Evolutionary conservation across 2,888 invertebrate species (phyloP).

Genomic region (Glaucopsyche alexis): DNA sequence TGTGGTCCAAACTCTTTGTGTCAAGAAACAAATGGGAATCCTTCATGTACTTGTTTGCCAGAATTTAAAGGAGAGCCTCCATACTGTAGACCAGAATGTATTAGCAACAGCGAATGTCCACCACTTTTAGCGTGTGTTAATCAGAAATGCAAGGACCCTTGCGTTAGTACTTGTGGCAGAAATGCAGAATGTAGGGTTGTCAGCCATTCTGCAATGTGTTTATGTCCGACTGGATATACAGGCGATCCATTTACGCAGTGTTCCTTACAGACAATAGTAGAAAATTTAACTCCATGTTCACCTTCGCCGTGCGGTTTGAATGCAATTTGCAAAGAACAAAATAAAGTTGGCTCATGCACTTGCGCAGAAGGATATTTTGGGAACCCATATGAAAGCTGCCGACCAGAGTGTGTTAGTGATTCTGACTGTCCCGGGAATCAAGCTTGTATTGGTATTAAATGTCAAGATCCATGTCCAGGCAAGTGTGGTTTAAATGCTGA

Average conservation of each 20-base stretch:
- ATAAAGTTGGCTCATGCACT: slow-evolving; percentile 84
- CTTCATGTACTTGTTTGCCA: slow-evolving; percentile 87
- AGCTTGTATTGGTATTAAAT: slow-evolving; percentile 87
- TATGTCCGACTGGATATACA: slow-evolving; percentile 82
- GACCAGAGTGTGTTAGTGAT: slow-evolving; percentile 86
- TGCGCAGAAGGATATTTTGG: slow-evolving; percentile 86
- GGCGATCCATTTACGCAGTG: slow-evolving; percentile 84
- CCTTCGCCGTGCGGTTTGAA: slow-evolving; percentile 87
- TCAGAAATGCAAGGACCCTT: slow-evolving; percentile 87
- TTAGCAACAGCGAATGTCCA: slow-evolving; percentile 87
- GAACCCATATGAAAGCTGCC: slow-evolving; percentile 88
- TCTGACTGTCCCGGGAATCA: slow-evolving; percentile 86
- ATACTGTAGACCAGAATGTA: slow-evolving; percentile 89
- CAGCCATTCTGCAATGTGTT: slow-evolving; percentile 89
- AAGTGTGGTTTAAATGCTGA: slow-evolving; percentile 87
- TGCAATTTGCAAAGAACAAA: slow-evolving; percentile 84
- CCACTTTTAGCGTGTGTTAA: slow-evolving; percentile 85
- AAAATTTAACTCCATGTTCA: slow-evolving; percentile 81
- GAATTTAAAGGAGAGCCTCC: slow-evolving; percentile 86
- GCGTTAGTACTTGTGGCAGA: slow-evolving; percentile 84
- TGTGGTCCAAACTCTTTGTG: slow-evolving; percentile 90
- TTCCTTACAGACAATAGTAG: slow-evolving; percentile 65
- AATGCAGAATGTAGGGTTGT: slow-evolving; percentile 87
- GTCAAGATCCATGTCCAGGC: slow-evolving; percentile 87
- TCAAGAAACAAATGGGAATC: slow-evolving; percentile 82